Conservation (phyloP, 2,113 vertebrate genomes). For the Barbus barbus region DNA sequence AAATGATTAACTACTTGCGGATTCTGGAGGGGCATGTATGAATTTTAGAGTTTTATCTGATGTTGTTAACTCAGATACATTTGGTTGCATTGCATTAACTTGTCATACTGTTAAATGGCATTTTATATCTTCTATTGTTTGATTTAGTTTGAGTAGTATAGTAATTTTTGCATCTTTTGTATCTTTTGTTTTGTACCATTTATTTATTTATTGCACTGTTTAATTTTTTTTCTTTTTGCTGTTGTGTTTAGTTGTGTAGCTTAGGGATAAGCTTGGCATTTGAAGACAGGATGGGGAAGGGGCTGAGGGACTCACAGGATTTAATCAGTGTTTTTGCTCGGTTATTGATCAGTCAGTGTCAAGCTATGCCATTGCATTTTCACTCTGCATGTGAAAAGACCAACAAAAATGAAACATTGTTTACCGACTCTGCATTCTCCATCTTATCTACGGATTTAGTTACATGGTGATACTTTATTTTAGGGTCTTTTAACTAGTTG, state of each 20-base stretch:
- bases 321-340: constrained; percentile 52
- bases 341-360: constrained; percentile 52
- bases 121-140: not conserved
- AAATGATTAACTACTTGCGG: not conserved
- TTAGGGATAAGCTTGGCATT: constrained; percentile 26
- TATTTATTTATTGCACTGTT: too few species aligned
- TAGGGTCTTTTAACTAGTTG: too few species aligned
- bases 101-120: not conserved
- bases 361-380: constrained; percentile 37
- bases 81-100: not conserved
- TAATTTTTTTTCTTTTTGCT: too few species aligned
- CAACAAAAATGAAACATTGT: constrained; percentile 16
- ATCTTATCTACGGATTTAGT: not conserved
- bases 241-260: not conserved
- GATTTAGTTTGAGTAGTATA: not conserved
- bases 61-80: not conserved
- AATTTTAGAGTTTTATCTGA: not conserved
- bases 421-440: not conserved
- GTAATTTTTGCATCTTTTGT: not conserved
- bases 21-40: not conserved
- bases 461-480: too few species aligned
- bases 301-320: constrained; percentile 12
- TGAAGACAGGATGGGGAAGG: constrained; percentile 7
- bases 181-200: too few species aligned
- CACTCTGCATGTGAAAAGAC: constrained; percentile 43